Evolutionary conservation across 2,888 invertebrate species (phyloP), one percentile per base, ranked within the genome.

Genomic region (Drosophila mercatorum): DNA sequence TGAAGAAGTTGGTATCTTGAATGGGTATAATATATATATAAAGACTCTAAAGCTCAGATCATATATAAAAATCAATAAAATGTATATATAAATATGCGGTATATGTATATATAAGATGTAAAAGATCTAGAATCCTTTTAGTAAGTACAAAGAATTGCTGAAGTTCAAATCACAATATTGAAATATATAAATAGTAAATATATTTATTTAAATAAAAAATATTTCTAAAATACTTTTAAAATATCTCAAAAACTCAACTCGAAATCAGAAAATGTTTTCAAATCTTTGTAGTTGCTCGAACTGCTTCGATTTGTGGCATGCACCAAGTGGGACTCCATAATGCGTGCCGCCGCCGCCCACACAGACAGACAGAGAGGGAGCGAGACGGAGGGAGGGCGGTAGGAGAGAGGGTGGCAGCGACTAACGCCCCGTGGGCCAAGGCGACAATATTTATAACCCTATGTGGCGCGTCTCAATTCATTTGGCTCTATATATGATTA

Each of bases 401-500:
- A 28, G 6, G 49, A n/a, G 17, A 34, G 38, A 58, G 34, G 41
- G 51, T 61, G 81, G 44, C 44, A 14, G 26, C 49, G 49, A 74
- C 70, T 60, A 75, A 81, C 79, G 81, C 79, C 75, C 72, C 71
- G 22, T 64, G 52, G 64, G 64, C 75, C 63, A 68, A 68, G 81
- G 79, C 83, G 89, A 84, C 87, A 84, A 84, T 88, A 84, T 84
- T 84, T 84, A 84, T 84, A 84, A 88, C 84, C 81, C 81, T 83
- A 77, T 86, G 79, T 77, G 81, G 79, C 87, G 84, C 84, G 84
- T 84, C 89, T 84, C 84, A 84, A 84, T 84, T 88, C 84, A 88
- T 84, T 84, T 84, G 84, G 69, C 75, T 81, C 71, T 72, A 64
- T 75, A 64, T 79, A 71, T 59, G 80, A 79, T 77, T 77, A 75